A percentile compares a stretch with the other conserved stretches of the same genome.
Conservation (phyloP, 2,888 invertebrate species). For the Pyrocoelia pectoralis region DNA sequence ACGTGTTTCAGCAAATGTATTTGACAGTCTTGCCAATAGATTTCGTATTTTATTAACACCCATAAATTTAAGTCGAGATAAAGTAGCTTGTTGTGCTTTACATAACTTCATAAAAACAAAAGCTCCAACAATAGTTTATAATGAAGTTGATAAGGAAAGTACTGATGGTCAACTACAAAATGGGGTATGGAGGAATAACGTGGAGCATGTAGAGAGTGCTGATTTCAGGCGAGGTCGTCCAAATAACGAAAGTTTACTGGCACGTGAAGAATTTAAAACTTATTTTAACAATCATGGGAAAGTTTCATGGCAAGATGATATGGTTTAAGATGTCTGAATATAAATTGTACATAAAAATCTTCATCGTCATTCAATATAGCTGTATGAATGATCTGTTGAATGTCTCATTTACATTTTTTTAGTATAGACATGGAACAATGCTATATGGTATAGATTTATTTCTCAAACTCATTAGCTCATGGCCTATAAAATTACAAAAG, state of each 20-base stretch:
- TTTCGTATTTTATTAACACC: background rate
- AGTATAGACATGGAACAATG: too few species aligned
- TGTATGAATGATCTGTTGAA: too few species aligned
- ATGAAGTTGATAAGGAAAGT: conserved; percentile 2
- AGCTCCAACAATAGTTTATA: background rate
- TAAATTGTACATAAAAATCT: too few species aligned
- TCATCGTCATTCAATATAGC: too few species aligned
- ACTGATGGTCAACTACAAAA: conserved; percentile 5
- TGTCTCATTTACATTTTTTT: too few species aligned
- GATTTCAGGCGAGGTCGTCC: background rate
- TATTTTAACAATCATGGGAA: conserved; percentile 9
- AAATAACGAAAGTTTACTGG: conserved; percentile 5
- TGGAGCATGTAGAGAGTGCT: background rate
- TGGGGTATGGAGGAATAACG: background rate
- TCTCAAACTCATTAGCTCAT: too few species aligned
- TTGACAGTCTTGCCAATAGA: background rate
- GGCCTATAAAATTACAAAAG: too few species aligned
- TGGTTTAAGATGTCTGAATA: too few species aligned
- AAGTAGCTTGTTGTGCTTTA: background rate
- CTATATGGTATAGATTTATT: too few species aligned
- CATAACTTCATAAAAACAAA: conserved; percentile 3
- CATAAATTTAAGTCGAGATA: background rate
- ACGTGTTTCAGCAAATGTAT: background rate
- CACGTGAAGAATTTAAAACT: conserved; percentile 9
- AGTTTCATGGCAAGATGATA: too few species aligned